These are phyloP conservation scores for Grammomys dolichurus DNA, from an alignment of 2,113 vertebrate genomes.

Conservation along the genomic window DNA sequence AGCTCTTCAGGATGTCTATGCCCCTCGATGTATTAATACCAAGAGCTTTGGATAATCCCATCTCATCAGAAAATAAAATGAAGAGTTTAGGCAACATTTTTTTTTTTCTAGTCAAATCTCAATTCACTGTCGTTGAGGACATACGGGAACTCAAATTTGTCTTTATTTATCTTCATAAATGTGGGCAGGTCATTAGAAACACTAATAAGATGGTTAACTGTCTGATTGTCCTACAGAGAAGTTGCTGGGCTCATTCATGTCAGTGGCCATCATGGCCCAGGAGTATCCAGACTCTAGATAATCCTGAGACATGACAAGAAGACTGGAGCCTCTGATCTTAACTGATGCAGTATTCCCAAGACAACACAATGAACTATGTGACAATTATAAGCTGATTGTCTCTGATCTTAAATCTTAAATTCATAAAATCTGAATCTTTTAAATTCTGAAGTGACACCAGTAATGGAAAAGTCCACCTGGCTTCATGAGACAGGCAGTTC, in stretches of 20 bases:
- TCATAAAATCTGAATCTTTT: background rate
- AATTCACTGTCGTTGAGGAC: constrained; percentile 30
- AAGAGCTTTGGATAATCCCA: background rate
- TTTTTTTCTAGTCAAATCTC: constrained; percentile 25
- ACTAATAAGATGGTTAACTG: background rate
- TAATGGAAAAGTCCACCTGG: background rate
- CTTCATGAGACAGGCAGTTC: background rate
- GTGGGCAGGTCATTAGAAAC: background rate
- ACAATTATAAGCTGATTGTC: background rate
- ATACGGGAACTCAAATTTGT: background rate
- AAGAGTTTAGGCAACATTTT: background rate
- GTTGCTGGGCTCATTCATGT: background rate
- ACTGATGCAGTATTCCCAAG: background rate
- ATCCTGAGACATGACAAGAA: rapidly evolving
- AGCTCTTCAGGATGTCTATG: background rate
- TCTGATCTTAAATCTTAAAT: background rate
- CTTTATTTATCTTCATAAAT: background rate
- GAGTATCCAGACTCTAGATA: background rate
- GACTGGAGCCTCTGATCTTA: background rate
- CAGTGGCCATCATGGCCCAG: background rate
- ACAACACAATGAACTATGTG: background rate
- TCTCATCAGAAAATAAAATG: constrained; percentile 58
- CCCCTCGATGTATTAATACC: background rate
- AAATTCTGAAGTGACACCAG: background rate
- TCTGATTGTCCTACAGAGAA: background rate